Evolutionary conservation across 2,113 vertebrate species (phyloP).

Genomic region (Ailuropoda melanoleuca): DNA sequence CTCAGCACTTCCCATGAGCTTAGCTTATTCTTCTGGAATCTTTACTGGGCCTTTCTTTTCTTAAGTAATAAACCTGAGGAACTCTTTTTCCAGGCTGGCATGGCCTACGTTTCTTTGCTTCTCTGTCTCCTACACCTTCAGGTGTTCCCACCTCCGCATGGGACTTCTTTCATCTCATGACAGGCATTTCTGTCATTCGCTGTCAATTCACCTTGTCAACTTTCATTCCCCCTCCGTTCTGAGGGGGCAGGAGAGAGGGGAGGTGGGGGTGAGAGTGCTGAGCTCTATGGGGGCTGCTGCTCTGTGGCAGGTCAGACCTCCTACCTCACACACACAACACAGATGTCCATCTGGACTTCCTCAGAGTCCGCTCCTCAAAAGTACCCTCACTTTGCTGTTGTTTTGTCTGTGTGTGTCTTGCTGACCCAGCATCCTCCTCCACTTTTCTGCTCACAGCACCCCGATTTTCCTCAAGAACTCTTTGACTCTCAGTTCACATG

Average conservation of each 20-base stretch:
- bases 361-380: not conserved
- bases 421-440: not conserved
- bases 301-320: not conserved
- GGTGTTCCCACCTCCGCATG: not conserved
- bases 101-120: not conserved
- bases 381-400: not conserved
- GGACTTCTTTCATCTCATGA: not conserved
- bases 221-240: not conserved
- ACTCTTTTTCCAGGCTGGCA: not conserved
- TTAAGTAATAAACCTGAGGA: not conserved
- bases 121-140: not conserved
- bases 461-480: not conserved
- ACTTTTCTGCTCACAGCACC: not conserved
- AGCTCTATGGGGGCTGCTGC: not conserved
- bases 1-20: conserved; percentile 47
- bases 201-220: not conserved
- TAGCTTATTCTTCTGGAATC: conserved; percentile 9
- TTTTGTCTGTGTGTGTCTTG: not conserved
- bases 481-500: not conserved
- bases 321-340: not conserved
- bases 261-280: not conserved
- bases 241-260: not conserved
- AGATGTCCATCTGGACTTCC: not conserved
- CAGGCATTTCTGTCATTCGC: not conserved
- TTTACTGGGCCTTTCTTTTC: not conserved